Conservation (phyloP, 2,113 vertebrate species). For the Acinonyx jubatus region DNA sequence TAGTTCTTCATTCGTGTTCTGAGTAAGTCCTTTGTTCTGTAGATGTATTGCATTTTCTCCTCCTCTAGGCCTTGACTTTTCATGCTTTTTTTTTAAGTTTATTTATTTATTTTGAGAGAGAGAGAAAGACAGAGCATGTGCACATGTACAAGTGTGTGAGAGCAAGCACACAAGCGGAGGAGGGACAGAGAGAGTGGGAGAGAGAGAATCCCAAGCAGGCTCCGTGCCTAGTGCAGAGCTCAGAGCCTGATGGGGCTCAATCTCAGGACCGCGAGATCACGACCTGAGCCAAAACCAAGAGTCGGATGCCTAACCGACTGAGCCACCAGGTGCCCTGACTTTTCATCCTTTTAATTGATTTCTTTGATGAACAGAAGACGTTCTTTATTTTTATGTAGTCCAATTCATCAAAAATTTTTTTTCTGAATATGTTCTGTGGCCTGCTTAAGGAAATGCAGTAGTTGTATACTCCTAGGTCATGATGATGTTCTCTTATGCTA, state of each 20-base stretch:
- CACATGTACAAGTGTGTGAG: too few relatives aligned
- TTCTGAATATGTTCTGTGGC: neutral
- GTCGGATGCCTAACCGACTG: too few relatives aligned
- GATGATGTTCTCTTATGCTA: neutral
- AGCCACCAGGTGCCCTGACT: neutral
- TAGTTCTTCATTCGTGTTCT: neutral
- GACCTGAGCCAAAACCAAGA: too few relatives aligned
- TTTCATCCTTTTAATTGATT: neutral
- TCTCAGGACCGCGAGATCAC: too few relatives aligned
- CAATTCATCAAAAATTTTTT: neutral
- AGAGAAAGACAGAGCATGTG: too few relatives aligned
- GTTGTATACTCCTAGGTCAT: neutral
- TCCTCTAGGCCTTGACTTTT: neutral
- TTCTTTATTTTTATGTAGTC: neutral
- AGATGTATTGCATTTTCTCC: neutral
- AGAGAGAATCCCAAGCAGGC: too few relatives aligned
- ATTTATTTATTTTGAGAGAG: too few relatives aligned
- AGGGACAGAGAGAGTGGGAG: too few relatives aligned
- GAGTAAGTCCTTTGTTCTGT: neutral
- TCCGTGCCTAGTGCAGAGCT: too few relatives aligned
- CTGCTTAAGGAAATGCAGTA: neutral
- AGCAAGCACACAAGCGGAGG: too few relatives aligned
- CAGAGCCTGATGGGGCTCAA: too few relatives aligned
- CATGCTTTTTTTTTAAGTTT: neutral
- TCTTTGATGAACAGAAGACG: neutral